phyloP scores from a whole-genome alignment of 2,113 vertebrate species.

The Nyctibius bracteatus region DNA sequence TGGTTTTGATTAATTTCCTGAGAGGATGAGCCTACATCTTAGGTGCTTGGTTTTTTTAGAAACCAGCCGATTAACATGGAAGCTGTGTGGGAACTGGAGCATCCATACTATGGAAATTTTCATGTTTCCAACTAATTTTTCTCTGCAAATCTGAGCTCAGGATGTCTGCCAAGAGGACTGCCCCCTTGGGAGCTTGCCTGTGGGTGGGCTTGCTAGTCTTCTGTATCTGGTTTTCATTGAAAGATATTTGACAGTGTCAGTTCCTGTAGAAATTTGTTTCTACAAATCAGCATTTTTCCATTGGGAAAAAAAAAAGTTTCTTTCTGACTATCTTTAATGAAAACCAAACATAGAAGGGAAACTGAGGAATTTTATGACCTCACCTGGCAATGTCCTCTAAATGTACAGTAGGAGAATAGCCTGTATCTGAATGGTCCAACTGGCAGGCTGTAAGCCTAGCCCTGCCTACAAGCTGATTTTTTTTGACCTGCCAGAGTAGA shows the following conservation, averaged over 20 bases:
- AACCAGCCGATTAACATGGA: conserved; percentile 4
- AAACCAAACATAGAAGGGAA: background rate
- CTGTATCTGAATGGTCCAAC: background rate
- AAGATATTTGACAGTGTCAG: conserved; percentile 15
- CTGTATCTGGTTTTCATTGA: conserved; percentile 28
- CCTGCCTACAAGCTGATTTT: background rate
- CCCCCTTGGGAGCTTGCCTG: background rate
- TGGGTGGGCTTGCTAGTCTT: conserved; percentile 39
- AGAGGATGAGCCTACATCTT: background rate
- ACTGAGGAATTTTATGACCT: background rate
- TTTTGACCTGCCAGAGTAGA: background rate
- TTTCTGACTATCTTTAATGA: background rate
- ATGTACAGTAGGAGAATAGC: background rate
- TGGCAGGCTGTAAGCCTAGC: background rate
- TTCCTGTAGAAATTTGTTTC: conserved; percentile 20
- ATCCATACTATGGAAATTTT: conserved; percentile 16
- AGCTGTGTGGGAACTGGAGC: conserved; percentile 7
- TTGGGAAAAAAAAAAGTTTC: background rate
- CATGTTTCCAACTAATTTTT: conserved; percentile 16
- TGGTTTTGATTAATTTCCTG: conserved; percentile 22
- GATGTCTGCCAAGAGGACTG: conserved; percentile 22
- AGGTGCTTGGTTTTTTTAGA: background rate
- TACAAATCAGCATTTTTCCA: background rate
- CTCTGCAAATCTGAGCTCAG: background rate
- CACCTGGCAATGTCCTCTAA: background rate